Percentiles rank a stretch among this genome's conserved stretches.
Evolutionary conservation across 2,797 vertebrate species (phyloP).

Genomic region (Florisuga fusca): DNA sequence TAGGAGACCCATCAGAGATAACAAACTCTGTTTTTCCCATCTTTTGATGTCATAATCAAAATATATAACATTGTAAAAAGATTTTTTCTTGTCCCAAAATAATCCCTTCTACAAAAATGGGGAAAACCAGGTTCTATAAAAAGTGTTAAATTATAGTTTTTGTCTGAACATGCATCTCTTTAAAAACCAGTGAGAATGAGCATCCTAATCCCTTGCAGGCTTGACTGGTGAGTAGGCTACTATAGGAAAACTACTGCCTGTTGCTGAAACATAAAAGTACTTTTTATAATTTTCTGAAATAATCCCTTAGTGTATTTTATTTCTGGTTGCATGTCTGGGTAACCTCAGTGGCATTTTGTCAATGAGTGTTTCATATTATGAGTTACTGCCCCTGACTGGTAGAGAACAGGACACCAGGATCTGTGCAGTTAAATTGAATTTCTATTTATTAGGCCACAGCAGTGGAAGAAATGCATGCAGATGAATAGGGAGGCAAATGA

Average conservation of each 20-base stretch:
- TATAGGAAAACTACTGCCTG: background rate
- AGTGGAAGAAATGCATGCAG: background rate
- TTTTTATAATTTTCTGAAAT: background rate
- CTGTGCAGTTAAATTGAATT: background rate
- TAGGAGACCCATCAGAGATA: background rate
- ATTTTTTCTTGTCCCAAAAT: background rate
- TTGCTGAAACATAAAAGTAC: background rate
- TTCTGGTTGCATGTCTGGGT: background rate
- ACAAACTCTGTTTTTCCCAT: background rate
- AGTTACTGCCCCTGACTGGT: background rate
- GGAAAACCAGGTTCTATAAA: background rate
- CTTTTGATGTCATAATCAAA: background rate
- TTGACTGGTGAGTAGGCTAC: background rate
- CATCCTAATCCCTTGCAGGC: background rate
- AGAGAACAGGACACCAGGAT: background rate
- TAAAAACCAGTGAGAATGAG: conserved; percentile 25
- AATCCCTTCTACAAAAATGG: background rate
- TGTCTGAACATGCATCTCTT: conserved; percentile 28
- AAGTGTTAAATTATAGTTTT: conserved; percentile 8
- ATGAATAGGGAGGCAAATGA: background rate
- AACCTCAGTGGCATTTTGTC: background rate
- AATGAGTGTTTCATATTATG: background rate
- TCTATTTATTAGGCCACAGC: background rate
- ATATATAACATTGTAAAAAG: background rate
- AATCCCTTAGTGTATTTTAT: background rate